Conservation (phyloP, 2,113 vertebrate species). For the Cinclus mexicanus region DNA sequence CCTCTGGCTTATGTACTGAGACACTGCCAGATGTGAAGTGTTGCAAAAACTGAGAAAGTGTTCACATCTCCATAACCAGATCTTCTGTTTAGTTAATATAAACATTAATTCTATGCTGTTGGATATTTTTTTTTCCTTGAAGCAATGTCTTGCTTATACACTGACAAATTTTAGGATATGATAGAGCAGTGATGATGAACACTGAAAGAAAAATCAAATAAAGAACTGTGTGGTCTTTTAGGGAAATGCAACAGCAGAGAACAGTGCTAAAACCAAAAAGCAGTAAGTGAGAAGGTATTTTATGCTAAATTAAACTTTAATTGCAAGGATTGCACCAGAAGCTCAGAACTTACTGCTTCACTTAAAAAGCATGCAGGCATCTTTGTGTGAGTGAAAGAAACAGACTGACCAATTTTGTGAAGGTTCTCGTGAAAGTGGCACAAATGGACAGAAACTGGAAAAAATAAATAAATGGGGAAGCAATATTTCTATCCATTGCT, state of each 20-base stretch:
- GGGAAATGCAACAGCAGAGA: not conserved
- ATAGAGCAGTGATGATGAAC: not conserved
- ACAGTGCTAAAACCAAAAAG: not conserved
- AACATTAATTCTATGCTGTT: not conserved
- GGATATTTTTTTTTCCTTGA: not conserved
- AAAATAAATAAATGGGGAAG: not conserved
- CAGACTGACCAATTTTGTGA: not conserved
- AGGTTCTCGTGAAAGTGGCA: not conserved
- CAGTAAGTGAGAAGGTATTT: not conserved
- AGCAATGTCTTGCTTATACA: not conserved
- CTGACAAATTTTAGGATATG: not conserved
- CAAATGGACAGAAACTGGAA: not conserved
- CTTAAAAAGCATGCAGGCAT: not conserved
- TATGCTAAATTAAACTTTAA: slow-evolving; percentile 1
- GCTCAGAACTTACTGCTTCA: not conserved
- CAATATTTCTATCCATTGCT: not conserved
- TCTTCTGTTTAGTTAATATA: not conserved
- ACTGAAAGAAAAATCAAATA: not conserved
- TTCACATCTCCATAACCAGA: not conserved
- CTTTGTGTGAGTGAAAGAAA: not conserved
- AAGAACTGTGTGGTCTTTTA: not conserved
- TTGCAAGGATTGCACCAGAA: not conserved
- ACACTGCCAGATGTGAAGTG: not conserved
- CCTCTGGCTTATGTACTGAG: not conserved
- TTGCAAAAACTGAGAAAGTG: not conserved